Base-by-base conservation (phyloP, 2,888 invertebrate species). In the Norana najaformis region DNA sequence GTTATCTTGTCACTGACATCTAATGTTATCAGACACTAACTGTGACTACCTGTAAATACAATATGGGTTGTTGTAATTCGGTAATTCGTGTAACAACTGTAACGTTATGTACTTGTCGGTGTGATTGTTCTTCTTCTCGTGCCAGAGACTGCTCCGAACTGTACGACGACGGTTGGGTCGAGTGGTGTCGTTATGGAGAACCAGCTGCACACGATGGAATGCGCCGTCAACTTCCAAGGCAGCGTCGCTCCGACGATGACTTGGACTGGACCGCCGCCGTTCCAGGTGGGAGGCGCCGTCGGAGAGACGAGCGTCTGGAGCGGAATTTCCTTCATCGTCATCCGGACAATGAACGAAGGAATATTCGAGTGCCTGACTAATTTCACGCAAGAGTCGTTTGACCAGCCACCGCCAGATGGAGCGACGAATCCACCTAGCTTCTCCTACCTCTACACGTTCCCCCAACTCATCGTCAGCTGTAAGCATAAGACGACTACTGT, bases 381-480 rank as follows among this genome's bases (percentile, higher is more conserved):
- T 34, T 89, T 89, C 85, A 89, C 89, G 11, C n/a, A 6, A 37
- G 85, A 37, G 36, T 36, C 85, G 23, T 37, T 37, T 30, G 18
- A 34, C n/a, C 35, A 83, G 37, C 41, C 41, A 39, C 39, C 88
- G 23, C 39, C 89, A 1, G 38, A 35, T 85, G 89, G 47, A n/a
- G 89, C 89, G 13, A 83, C 38, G 38, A 89, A 89, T 23, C 36
- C 39, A n/a, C 89, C 89, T 14, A 18, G 3, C 4, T 89, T 11
- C 23, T 38, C n/a, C 37, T 38, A 89, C 85, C 16, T 35, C 38
- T 89, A 83, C 39, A 37, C 30, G n/a, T 37, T 82, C 5, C 69
- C 38, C 30, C 37, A 11, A 23, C 38, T 89, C n/a, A 30, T 83
- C n/a, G 89, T 89, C 85, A 39, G 38, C 89, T 89, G 89, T 89